Conservation (phyloP, 2,113 vertebrate species). For the Thermophis baileyi region DNA sequence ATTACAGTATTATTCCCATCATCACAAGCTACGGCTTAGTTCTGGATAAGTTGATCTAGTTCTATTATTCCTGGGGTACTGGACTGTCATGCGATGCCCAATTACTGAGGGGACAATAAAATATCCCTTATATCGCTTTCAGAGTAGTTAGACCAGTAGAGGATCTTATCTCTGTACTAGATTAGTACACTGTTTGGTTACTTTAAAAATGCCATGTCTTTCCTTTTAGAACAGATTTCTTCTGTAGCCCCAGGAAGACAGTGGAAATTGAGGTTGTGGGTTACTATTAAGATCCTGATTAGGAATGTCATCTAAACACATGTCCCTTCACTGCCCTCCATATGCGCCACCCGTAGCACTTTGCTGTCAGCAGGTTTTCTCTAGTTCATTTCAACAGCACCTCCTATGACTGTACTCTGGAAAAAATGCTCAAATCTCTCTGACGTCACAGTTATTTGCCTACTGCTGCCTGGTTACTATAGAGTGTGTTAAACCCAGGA, state of each 20-base stretch:
- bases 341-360: slow-evolving; percentile 31
- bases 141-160: neutral
- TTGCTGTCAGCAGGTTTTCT: slow-evolving; percentile 57
- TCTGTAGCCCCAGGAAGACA: slow-evolving; percentile 25
- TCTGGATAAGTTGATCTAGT: neutral
- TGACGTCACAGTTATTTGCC: slow-evolving; percentile 77
- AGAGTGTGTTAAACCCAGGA: slow-evolving; percentile 72
- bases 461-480: slow-evolving; percentile 74
- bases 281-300: slow-evolving; percentile 43
- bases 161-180: neutral
- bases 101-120: slow-evolving; percentile 18
- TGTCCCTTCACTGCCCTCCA: slow-evolving; percentile 43
- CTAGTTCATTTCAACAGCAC: slow-evolving; percentile 67
- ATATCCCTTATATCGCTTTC: neutral
- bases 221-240: neutral
- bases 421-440: slow-evolving; percentile 76
- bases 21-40: neutral
- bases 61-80: neutral
- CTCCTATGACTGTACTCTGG: slow-evolving; percentile 69
- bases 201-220: neutral
- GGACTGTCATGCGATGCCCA: neutral
- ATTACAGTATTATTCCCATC: neutral
- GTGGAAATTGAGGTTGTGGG: slow-evolving; percentile 49
- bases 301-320: slow-evolving; percentile 45
- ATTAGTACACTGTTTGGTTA: slow-evolving; percentile 43